A percentile compares a stretch with the other conserved stretches of the same genome.
Evolutionary conservation across 2,113 vertebrate genomes (phyloP).

Genomic region (Mirounga angustirostris): DNA sequence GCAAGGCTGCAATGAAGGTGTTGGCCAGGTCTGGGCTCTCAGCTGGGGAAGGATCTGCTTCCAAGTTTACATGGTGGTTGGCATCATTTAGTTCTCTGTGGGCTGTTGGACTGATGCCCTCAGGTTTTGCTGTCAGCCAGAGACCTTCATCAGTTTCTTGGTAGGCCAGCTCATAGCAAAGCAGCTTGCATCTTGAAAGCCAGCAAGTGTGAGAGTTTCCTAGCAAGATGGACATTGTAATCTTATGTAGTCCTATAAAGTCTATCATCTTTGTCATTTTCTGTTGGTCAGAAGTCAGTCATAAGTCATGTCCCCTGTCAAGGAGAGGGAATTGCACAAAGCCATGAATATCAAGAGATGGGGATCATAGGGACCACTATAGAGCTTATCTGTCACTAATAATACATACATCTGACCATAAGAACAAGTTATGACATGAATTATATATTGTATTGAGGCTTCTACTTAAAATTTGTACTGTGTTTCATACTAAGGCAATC

Average conservation of each 20-base stretch:
- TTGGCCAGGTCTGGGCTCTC: background rate
- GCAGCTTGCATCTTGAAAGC: background rate
- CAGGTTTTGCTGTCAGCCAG: background rate
- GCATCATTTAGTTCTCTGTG: background rate
- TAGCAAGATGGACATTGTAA: background rate
- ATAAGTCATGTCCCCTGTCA: background rate
- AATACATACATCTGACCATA: background rate
- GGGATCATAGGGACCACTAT: background rate
- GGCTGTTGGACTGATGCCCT: background rate
- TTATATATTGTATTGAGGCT: background rate
- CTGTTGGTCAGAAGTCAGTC: constrained; percentile 30
- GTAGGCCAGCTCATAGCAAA: background rate
- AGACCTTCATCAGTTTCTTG: background rate
- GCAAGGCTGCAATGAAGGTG: background rate
- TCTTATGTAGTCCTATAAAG: background rate
- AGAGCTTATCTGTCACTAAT: background rate
- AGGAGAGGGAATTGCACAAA: background rate
- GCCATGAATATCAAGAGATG: background rate
- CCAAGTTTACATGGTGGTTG: background rate
- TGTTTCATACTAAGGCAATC: background rate
- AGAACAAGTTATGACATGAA: background rate
- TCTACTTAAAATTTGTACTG: background rate
- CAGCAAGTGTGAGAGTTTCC: background rate
- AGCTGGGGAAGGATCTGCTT: background rate
- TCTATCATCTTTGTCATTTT: background rate